Evolutionary conservation across 2,888 invertebrate species (phyloP), one percentile per base, ranked within the genome.

Genomic region (Polyommatus iphigenia): DNA sequence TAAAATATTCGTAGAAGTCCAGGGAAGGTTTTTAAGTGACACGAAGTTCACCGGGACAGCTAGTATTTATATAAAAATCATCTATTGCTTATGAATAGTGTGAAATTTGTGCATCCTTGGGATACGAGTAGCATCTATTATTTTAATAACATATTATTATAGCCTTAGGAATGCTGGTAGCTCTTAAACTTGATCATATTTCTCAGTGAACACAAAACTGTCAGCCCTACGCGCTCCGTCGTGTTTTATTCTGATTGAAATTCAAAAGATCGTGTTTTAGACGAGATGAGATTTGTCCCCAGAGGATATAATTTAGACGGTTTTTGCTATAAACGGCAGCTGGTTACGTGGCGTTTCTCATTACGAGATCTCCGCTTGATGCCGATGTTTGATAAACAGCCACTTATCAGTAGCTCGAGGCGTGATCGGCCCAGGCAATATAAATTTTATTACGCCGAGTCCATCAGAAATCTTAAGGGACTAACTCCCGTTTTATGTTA

Each of bases 381-480:
- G 89, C 89, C 83, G 82, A 90, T 91, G 87, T 88, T 90, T 90
- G 91, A 92, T 92, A 92, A 91, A 89, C 88, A 87, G 85, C 82
- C 88, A 90, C 89, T 91, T 92, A 93, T 90, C 90, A 90, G 89
- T 89, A 82, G 88, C 90, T 87, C 83, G 84, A 84, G 90, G 91
- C 87, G 83, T 81, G 81, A 83, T 82, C 82, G 82, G 81, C 71
- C 78, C 78, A 79, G 79, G 81, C 81, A 82, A 82, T 84, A 85
- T 85, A 84, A 83, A 85, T 85, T 86, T 85, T 87, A 85, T 85
- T 85, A 84, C 81, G 77, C 73, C 80, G 79, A 80, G 77, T 81
- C 80, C 79, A 79, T 83, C 80, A 83, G 84, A 67, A 67, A 67
- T 67, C 67, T 67, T 67, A 32, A 18, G 15, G 15, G 67, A 67